A percentile compares a stretch with the other conserved stretches of the same genome.
These are phyloP conservation scores for Cossypha caffra DNA, from an alignment of 2,797 vertebrate genomes.

Conservation along the genomic window DNA sequence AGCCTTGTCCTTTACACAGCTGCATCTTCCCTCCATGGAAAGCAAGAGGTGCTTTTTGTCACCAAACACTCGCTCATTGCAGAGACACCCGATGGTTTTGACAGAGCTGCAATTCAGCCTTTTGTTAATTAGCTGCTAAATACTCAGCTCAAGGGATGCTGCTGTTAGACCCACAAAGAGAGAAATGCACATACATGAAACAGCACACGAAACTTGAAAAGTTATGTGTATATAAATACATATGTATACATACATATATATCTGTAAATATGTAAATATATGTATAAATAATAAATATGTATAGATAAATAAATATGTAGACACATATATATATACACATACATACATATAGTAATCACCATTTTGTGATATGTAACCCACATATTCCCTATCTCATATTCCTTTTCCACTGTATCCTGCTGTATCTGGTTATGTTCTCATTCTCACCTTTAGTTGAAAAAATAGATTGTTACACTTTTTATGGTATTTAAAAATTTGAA, in stretches of 20 bases:
- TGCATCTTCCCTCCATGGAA: background rate
- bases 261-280: background rate
- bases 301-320: too few relatives aligned
- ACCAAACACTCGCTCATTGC: background rate
- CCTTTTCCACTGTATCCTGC: background rate
- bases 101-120: background rate
- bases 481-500: background rate
- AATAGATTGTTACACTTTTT: background rate
- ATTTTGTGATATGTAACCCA: background rate
- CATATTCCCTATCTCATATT: background rate
- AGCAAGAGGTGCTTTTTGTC: background rate
- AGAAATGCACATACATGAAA: background rate
- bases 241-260: too few relatives aligned
- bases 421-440: background rate
- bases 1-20: background rate
- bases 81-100: background rate
- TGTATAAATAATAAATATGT: too few relatives aligned
- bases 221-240: too few relatives aligned
- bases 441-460: background rate
- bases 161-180: background rate
- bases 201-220: background rate
- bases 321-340: background rate
- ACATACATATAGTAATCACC: fast-evolving
- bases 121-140: background rate
- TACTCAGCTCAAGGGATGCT: background rate